Evolutionary conservation across 1,140 invertebrate genomes (phyloP).

Genomic region (Neodiprion pinetum): DNA sequence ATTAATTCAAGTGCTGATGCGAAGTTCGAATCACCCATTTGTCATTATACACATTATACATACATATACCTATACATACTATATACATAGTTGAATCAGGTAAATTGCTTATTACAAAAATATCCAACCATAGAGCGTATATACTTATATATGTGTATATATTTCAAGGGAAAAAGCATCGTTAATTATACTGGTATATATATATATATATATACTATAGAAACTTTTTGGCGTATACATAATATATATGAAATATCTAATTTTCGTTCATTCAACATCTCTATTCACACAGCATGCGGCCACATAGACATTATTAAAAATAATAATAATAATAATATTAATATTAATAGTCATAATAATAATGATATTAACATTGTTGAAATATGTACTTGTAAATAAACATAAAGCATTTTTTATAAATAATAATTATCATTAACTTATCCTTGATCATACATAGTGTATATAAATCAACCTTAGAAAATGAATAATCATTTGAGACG

Average conservation of each 20-base stretch:
- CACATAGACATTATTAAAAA: constrained; percentile 35
- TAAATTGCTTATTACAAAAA: constrained; percentile 23
- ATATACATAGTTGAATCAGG: neutral
- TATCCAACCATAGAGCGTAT: constrained; percentile 35
- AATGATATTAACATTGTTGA: constrained; percentile 50
- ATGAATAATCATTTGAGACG: constrained; percentile 21
- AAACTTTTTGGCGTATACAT: constrained; percentile 39
- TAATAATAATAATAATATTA: constrained; percentile 35
- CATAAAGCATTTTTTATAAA: constrained; percentile 49
- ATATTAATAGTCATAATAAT: constrained; percentile 29
- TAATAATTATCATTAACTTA: constrained; percentile 11
- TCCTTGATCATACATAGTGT: neutral
- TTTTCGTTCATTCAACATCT: neutral
- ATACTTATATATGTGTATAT: no score
- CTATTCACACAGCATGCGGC: constrained; percentile 38
- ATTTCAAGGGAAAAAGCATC: no score
- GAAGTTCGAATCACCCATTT: constrained; percentile 1
- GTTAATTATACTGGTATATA: no score
- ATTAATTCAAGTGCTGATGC: neutral
- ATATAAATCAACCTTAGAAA: neutral
- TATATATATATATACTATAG: constrained; percentile 12
- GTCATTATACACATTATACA: neutral
- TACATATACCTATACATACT: neutral
- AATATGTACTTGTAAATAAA: constrained; percentile 56
- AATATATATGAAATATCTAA: neutral